These are phyloP conservation scores for Epinotia brunnichana DNA, from an alignment of 2,888 invertebrate species.

Conservation along the genomic window DNA sequence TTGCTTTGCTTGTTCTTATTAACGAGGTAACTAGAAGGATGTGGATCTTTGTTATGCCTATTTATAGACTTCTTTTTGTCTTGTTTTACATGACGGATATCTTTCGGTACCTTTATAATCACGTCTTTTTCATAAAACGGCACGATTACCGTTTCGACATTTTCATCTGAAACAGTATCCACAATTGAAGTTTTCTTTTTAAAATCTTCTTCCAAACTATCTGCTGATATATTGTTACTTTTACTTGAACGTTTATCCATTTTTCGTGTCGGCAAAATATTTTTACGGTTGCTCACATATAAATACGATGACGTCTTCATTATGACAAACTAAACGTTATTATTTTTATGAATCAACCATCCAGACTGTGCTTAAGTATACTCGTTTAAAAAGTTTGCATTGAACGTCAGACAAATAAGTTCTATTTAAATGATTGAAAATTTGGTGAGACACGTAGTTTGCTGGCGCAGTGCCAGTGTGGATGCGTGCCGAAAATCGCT, in stretches of 20 bases:
- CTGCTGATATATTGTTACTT: slow-evolving; percentile 69
- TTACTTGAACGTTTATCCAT: slow-evolving; percentile 67
- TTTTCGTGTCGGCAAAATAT: slow-evolving; percentile 54
- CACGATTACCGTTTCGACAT: slow-evolving; percentile 75
- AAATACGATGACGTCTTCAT: slow-evolving; percentile 65
- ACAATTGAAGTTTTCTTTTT: slow-evolving; percentile 55
- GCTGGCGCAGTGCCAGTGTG: slow-evolving; percentile 53
- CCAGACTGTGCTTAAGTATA: background rate
- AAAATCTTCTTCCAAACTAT: slow-evolving; percentile 69
- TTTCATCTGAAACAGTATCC: slow-evolving; percentile 55
- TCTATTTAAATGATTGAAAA: background rate
- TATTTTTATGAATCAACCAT: slow-evolving; percentile 24
- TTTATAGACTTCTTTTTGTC: slow-evolving; percentile 44
- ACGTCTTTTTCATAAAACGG: slow-evolving; percentile 80
- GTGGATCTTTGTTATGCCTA: slow-evolving; percentile 53
- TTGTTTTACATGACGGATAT: slow-evolving; percentile 55
- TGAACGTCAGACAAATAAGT: background rate
- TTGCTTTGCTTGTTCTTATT: slow-evolving; percentile 62
- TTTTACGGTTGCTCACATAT: slow-evolving; percentile 64
- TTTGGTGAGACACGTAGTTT: slow-evolving; percentile 46
- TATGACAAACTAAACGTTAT: slow-evolving; percentile 53
- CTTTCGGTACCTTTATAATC: slow-evolving; percentile 72
- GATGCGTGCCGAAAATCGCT: slow-evolving; percentile 54
- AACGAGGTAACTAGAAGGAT: slow-evolving; percentile 63
- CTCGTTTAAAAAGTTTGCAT: slow-evolving; percentile 19